Conservation (phyloP, 2,797 vertebrate species). For the Parambassis ranga region DNA sequence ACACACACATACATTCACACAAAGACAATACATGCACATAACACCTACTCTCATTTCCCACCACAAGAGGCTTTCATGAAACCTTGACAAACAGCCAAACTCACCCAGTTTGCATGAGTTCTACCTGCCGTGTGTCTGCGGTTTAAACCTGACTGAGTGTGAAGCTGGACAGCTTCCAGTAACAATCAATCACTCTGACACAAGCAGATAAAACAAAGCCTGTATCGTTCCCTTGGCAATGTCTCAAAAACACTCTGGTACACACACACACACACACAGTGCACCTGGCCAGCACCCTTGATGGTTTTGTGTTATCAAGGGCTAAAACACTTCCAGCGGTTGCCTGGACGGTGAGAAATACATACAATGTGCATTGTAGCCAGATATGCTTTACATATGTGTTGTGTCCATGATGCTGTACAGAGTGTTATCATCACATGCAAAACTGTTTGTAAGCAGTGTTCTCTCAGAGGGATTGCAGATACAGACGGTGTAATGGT, state of each 20-base stretch:
- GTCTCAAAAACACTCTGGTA: slow-evolving; percentile 38
- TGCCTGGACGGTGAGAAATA: slow-evolving; percentile 31
- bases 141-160: slow-evolving; percentile 37
- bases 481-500: slow-evolving; percentile 11
- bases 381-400: background rate
- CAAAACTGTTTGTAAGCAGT: slow-evolving; percentile 36
- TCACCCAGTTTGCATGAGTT: slow-evolving; percentile 20
- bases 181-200: slow-evolving; percentile 65
- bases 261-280: slow-evolving; percentile 13
- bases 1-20: slow-evolving; percentile 10
- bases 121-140: slow-evolving; percentile 44
- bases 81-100: slow-evolving; percentile 52
- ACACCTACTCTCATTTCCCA: slow-evolving; percentile 18
- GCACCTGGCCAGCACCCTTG: slow-evolving; percentile 51
- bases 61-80: slow-evolving; percentile 36
- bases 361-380: slow-evolving; percentile 9
- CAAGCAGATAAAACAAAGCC: slow-evolving; percentile 53
- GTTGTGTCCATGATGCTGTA: background rate
- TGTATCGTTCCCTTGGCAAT: slow-evolving; percentile 42
- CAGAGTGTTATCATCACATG: slow-evolving; percentile 8
- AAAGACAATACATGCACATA: slow-evolving; percentile 11
- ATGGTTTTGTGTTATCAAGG: slow-evolving; percentile 31
- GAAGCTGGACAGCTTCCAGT: slow-evolving; percentile 54
- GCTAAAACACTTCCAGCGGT: slow-evolving; percentile 29
- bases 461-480: slow-evolving; percentile 15